These are phyloP conservation scores for Lerema accius DNA, from an alignment of 1,140 invertebrate species.

Conservation along the genomic window DNA sequence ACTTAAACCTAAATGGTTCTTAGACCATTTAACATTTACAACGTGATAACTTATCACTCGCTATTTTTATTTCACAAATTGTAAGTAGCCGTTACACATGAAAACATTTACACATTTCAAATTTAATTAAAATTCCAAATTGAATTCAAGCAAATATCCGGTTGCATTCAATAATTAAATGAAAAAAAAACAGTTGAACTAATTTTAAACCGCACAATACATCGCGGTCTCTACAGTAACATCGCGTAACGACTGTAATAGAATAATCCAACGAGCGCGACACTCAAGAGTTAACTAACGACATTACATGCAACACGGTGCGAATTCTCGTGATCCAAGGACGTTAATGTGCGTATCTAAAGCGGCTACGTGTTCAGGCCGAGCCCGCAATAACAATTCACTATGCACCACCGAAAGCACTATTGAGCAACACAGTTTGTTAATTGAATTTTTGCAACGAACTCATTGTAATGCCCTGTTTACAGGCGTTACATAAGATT, in stretches of 20 bases:
- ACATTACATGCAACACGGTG: slow-evolving; percentile 47
- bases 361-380: slow-evolving; percentile 52
- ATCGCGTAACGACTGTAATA: slow-evolving; percentile 24
- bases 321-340: slow-evolving; percentile 68
- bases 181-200: background rate
- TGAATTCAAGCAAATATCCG: background rate
- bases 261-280: slow-evolving; percentile 37
- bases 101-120: slow-evolving; percentile 11
- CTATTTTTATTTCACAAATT: too few relatives aligned
- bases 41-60: too few relatives aligned
- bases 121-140: background rate
- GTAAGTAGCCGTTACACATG: background rate
- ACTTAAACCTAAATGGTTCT: too few relatives aligned
- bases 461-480: slow-evolving; percentile 39
- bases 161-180: background rate
- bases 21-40: too few relatives aligned
- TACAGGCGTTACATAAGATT: slow-evolving; percentile 31
- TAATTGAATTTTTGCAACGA: slow-evolving; percentile 48
- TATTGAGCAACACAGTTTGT: slow-evolving; percentile 59
- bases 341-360: slow-evolving; percentile 73
- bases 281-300: slow-evolving; percentile 58
- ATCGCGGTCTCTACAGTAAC: slow-evolving; percentile 23
- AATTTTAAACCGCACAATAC: slow-evolving; percentile 11
- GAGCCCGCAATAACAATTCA: slow-evolving; percentile 36
- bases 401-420: slow-evolving; percentile 59